phyloP scores from a whole-genome alignment of 2,797 vertebrate genomes.

The Macropodus opercularis region DNA sequence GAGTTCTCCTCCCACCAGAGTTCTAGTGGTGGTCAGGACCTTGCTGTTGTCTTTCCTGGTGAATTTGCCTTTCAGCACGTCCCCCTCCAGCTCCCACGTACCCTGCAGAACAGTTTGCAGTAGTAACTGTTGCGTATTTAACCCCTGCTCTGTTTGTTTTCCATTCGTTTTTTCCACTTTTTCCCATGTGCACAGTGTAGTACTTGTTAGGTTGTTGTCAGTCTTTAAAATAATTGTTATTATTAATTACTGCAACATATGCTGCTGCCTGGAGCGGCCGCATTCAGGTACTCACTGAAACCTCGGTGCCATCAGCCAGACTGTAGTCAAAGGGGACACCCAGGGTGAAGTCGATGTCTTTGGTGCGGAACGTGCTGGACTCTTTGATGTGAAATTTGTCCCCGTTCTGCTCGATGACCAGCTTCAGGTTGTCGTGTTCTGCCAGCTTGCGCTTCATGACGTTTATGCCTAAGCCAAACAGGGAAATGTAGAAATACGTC shows the following conservation, averaged over 20 bases:
- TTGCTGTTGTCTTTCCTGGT: slow-evolving; percentile 91
- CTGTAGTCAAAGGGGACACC: slow-evolving; percentile 86
- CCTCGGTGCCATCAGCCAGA: slow-evolving; percentile 91
- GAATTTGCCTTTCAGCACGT: slow-evolving; percentile 85
- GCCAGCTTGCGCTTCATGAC: slow-evolving; percentile 92
- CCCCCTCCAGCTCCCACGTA: slow-evolving; percentile 85
- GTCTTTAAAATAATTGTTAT: slow-evolving; percentile 12
- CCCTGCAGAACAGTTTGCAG: slow-evolving; percentile 76
- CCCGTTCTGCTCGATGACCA: slow-evolving; percentile 88
- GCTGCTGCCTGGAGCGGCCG: too few species aligned
- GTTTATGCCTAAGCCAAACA: slow-evolving; percentile 82
- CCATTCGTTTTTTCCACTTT: too few species aligned
- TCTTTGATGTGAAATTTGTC: slow-evolving; percentile 91
- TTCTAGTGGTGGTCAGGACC: slow-evolving; percentile 79
- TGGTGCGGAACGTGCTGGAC: slow-evolving; percentile 88
- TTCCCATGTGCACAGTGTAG: neutral
- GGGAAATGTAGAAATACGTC: neutral
- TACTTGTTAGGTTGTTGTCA: slow-evolving; percentile 24
- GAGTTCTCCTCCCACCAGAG: slow-evolving; percentile 84
- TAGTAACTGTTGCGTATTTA: neutral
- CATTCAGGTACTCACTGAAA: slow-evolving; percentile 83
- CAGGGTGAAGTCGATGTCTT: slow-evolving; percentile 89
- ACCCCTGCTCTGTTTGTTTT: too few species aligned
- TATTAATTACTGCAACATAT: too few species aligned
- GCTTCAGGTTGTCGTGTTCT: slow-evolving; percentile 90